Evolutionary conservation across 2,113 vertebrate genomes (phyloP).

Genomic region (Salvelinus namaycush): DNA sequence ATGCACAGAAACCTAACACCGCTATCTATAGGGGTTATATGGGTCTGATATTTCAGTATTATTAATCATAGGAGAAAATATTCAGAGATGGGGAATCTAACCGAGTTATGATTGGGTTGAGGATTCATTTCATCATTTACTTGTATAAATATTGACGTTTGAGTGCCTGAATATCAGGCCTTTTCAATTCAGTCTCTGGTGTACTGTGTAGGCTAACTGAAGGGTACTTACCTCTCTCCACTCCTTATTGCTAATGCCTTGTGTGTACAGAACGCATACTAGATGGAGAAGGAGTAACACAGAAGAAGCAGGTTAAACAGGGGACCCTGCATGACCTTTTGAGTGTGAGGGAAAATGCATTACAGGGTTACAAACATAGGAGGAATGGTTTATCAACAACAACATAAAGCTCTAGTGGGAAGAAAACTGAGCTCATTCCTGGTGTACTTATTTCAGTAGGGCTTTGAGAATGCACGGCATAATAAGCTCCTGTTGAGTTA

Average conservation of each 20-base stretch:
- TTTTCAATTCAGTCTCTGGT: no score
- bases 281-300: conserved; percentile 49
- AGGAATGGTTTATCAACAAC: conserved; percentile 27
- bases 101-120: conserved; percentile 36
- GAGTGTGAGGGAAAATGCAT: no score
- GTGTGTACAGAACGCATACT: conserved; percentile 97
- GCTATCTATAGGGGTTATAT: no score
- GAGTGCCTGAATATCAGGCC: no score
- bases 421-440: conserved; percentile 38
- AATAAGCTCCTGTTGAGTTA: conserved; percentile 27
- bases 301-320: background rate
- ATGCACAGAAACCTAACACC: no score
- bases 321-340: no score
- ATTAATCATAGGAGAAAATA: conserved; percentile 44
- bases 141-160: conserved; percentile 56
- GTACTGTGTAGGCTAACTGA: no score
- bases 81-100: conserved; percentile 48
- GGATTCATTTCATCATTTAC: conserved; percentile 51
- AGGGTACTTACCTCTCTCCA: conserved; percentile 93
- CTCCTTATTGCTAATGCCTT: conserved; percentile 95
- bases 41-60: conserved; percentile 56
- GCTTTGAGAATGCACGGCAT: conserved; percentile 35
- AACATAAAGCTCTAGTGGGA: conserved; percentile 26
- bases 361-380: no score
- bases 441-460: conserved; percentile 10